Evolutionary conservation across 2,113 vertebrate species (phyloP), one percentile per base, ranked within the genome.

Genomic region (Ancistrus triradiatus): DNA sequence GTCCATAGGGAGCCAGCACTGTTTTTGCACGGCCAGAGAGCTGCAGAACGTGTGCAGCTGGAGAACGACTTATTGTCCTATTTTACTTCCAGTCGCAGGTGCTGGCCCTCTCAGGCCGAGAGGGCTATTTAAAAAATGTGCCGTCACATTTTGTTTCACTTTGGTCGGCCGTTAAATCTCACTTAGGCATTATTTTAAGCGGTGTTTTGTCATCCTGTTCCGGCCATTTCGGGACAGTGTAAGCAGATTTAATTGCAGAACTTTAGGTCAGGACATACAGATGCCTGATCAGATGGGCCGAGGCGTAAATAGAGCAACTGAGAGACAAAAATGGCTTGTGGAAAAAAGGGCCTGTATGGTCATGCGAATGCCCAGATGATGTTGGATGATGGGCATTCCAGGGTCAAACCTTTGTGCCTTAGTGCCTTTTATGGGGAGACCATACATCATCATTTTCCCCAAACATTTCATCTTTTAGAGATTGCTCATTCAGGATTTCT

Each of bases 61-160:
- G 40, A 63, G 59, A 51, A 56, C 37, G 46, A 28, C 53, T 71
- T 64, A 51, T 68, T 68, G 60, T 72, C 60, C 64, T 75, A 62
- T 68, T 72, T 71, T 59, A 63, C 70, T 71, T 55, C 49, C 65
- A 40, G 53, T 63, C 40, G 47, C 70, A 73, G 70, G 65, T 73
- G 70, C 60, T 68, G 52, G 47, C 28, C 65, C 24, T 11, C 50
- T 73, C 65, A 63, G 65, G 55, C 31, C 22, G 58, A 62, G 63
- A 49, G 13, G 44, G 58, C 69, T 72, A 72, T 72, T 67, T 72
- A 55, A 63, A 65, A 73, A 73, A 59, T 68, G 44, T 73, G 64
- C 65, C 52, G 27, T 68, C 59, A 50, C 65, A 68, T 68, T 73
- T 73, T 52, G 9, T 67, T 73, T 68, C 59, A 52, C 53, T 63